A percentile compares a stretch with the other conserved stretches of the same genome.
phyloP scores from a whole-genome alignment of 2,113 vertebrate genomes.

The Agapornis roseicollis region DNA sequence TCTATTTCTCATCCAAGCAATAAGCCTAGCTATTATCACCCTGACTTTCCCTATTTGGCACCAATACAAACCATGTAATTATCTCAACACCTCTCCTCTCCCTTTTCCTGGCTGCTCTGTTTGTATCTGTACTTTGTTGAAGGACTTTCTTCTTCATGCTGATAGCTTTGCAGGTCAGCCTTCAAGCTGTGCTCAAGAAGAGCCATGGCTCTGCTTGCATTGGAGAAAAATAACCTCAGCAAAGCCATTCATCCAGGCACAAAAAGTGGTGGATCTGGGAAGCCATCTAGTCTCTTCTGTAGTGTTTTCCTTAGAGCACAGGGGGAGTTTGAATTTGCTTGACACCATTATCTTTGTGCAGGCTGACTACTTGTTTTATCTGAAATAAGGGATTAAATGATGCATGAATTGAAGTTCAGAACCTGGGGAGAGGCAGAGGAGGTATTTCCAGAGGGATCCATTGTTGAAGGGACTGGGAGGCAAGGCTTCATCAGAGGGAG shows the following conservation, averaged over 20 bases:
- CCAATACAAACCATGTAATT: neutral
- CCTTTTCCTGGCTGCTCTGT: neutral
- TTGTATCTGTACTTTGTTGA: neutral
- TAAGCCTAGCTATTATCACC: neutral
- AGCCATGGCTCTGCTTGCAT: neutral
- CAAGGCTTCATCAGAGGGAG: neutral
- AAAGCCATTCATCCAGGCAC: neutral
- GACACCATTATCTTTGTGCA: neutral
- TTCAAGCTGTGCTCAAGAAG: neutral
- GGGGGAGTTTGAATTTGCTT: neutral
- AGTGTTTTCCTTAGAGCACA: neutral
- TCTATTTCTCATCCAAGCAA: neutral
- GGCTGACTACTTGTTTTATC: neutral
- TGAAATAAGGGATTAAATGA: neutral
- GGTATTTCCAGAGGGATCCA: neutral
- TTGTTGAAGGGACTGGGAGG: fast-evolving
- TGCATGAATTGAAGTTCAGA: neutral
- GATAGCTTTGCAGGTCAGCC: neutral
- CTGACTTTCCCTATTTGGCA: neutral
- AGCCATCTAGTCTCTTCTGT: neutral
- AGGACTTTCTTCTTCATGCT: neutral
- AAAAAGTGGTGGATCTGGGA: neutral
- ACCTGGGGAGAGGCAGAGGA: neutral
- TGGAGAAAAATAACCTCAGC: neutral
- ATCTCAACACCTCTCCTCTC: neutral